A percentile compares a stretch with the other conserved stretches of the same genome.
phyloP scores from a whole-genome alignment of 2,888 invertebrate species.

The Argyresthia goedartella region DNA sequence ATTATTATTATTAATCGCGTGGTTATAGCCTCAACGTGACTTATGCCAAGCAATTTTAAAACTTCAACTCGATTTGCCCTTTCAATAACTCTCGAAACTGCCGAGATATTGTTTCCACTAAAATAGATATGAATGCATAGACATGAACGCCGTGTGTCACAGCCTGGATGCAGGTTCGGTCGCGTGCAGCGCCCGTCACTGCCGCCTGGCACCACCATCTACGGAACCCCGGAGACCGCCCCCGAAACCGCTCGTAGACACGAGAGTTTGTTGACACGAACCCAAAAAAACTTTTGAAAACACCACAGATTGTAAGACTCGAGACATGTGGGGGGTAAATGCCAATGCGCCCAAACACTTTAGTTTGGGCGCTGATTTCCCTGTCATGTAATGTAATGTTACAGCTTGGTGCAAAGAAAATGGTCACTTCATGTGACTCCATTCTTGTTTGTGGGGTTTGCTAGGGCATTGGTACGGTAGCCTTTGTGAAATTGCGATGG shows the following conservation, averaged over 20 bases:
- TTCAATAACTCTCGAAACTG: too few relatives aligned
- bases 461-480: neutral
- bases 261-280: slow-evolving; percentile 5
- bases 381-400: too few relatives aligned
- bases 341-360: too few relatives aligned
- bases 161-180: neutral
- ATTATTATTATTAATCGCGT: too few relatives aligned
- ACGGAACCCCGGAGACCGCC: slow-evolving; percentile 44
- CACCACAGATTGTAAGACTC: neutral
- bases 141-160: too few relatives aligned
- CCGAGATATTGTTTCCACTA: too few relatives aligned
- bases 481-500: neutral
- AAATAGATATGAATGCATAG: too few relatives aligned
- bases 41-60: too few relatives aligned
- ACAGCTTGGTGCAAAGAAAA: neutral
- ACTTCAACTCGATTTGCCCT: too few relatives aligned
- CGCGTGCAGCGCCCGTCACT: slow-evolving; percentile 16
- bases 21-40: too few relatives aligned
- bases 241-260: slow-evolving; percentile 33
- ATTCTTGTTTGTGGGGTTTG: neutral
- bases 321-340: too few relatives aligned
- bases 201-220: slow-evolving; percentile 70
- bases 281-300: neutral
- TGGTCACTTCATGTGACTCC: neutral
- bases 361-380: too few relatives aligned